phyloP scores from a whole-genome alignment of 1,140 invertebrate species.

The Mamestra configurata region DNA sequence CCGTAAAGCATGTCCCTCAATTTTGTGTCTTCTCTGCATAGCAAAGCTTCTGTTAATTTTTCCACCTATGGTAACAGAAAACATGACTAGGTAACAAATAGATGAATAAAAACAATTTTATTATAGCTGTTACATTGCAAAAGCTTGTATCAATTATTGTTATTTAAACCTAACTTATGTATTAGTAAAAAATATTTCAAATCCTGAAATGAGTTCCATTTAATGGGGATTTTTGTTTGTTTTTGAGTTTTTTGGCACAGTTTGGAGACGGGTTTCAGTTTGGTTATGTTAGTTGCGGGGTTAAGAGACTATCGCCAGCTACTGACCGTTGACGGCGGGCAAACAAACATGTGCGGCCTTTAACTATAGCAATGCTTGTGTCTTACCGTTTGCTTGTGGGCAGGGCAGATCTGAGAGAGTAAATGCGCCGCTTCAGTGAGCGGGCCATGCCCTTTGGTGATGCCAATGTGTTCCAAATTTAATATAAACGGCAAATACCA shows the following conservation, averaged over 20 bases:
- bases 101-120: background rate
- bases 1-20: constrained; percentile 85
- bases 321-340: too few relatives aligned
- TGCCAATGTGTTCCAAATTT: constrained; percentile 96
- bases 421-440: constrained; percentile 95
- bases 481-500: constrained; percentile 96
- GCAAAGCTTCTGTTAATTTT: constrained; percentile 83
- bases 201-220: too few relatives aligned
- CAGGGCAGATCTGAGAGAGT: constrained; percentile 96
- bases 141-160: constrained; percentile 10
- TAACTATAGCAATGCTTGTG: too few relatives aligned
- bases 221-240: too few relatives aligned
- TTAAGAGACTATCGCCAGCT: too few relatives aligned
- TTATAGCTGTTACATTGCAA: background rate
- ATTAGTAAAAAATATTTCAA: too few relatives aligned
- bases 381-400: constrained; percentile 90
- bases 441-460: constrained; percentile 92
- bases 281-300: too few relatives aligned
- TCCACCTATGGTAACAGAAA: constrained; percentile 75
- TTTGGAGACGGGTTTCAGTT: too few relatives aligned
- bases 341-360: too few relatives aligned
- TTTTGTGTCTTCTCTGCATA: constrained; percentile 81
- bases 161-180: background rate
- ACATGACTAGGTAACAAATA: background rate
- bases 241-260: too few relatives aligned